Evolutionary conservation across 2,888 invertebrate species (phyloP), one percentile per base, ranked within the genome.

Genomic region (Opisthograptis luteolata): DNA sequence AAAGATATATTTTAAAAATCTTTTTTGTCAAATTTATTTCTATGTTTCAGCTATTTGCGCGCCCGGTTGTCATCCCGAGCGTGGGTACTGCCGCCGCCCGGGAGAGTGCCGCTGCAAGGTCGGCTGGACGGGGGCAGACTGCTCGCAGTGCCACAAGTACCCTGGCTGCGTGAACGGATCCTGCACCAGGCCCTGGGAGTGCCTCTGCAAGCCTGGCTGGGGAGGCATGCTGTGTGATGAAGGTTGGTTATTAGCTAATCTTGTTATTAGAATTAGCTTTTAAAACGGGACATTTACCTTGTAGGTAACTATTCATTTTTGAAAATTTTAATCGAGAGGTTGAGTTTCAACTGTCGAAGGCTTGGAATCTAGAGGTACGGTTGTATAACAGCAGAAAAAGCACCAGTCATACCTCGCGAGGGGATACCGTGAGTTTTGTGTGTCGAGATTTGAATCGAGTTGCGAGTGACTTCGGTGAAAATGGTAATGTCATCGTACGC

Each of bases 141-240:
- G 96, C 70, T 73, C 94, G 52, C 93, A 94, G 73, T 96, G 96
- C 74, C 96, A 95, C 72, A 93, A 95, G 0, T 98, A 98, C 87
- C 98, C 98, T 0, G 97, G 97, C 56, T 98, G 98, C 76, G 93
- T 93, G 45, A 94, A 97, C 74, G 98, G 98, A 12, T 92, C 93
- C 42, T 98, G 98, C 80, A 92, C 92, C 46, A 90, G 94, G 40
- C 97, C 98, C 1, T 98, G 97, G 97, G 96, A 98, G 79, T 98
- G 98, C 81, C 93, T 94, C 72, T 98, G 98, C 80, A 92, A 95
- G 63, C 92, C 94, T 1, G 97, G 97, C 39, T 97, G 96, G 96
- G 96, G 97, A 35, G 98, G 98, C 60, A 95, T 97, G 92, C 93
- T 97, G 10, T 98, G 98, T 79, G 96, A 97, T 79, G 96, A 97